A percentile compares a stretch with the other conserved stretches of the same genome.
Evolutionary conservation across 1,140 invertebrate genomes (phyloP).

Genomic region (Agrilus planipennis): DNA sequence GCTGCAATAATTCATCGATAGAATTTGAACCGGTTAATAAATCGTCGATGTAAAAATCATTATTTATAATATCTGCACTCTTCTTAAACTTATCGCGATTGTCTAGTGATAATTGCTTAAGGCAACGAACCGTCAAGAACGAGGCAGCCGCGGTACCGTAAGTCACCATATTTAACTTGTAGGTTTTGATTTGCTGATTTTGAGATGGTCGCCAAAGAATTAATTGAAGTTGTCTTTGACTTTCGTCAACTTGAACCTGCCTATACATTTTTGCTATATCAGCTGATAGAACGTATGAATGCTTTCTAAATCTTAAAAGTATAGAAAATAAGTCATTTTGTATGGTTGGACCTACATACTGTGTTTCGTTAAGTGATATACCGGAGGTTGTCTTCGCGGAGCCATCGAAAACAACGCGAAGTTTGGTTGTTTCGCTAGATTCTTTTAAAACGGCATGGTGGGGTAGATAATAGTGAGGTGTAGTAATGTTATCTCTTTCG

Average conservation of each 20-base stretch:
- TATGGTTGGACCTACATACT: conserved; percentile 13
- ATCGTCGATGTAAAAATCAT: no score
- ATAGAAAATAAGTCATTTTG: conserved; percentile 16
- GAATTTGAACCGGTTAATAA: no score
- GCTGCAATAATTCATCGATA: no score
- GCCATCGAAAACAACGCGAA: conserved; percentile 33
- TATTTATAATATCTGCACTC: no score
- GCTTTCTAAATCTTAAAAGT: conserved; percentile 10
- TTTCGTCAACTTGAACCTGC: conserved; percentile 28
- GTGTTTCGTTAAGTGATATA: conserved; percentile 29
- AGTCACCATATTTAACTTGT: no score
- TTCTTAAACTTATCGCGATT: no score
- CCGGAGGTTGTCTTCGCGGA: conserved; percentile 23
- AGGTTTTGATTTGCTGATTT: no score
- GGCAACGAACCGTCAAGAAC: no score
- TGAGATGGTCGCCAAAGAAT: no score
- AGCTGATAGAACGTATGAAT: conserved; percentile 11
- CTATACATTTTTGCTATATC: conserved; percentile 36
- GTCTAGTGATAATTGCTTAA: no score
- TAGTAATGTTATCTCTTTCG: not conserved
- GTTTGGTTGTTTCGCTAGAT: conserved; percentile 24
- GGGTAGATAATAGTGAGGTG: conserved; percentile 27
- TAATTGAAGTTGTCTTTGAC: no score
- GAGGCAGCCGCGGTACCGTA: no score
- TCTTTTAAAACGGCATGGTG: conserved; percentile 32